A percentile compares a stretch with the other conserved stretches of the same genome.
Conservation (phyloP, 2,797 vertebrate genomes). For the Chrysocyon brachyurus region DNA sequence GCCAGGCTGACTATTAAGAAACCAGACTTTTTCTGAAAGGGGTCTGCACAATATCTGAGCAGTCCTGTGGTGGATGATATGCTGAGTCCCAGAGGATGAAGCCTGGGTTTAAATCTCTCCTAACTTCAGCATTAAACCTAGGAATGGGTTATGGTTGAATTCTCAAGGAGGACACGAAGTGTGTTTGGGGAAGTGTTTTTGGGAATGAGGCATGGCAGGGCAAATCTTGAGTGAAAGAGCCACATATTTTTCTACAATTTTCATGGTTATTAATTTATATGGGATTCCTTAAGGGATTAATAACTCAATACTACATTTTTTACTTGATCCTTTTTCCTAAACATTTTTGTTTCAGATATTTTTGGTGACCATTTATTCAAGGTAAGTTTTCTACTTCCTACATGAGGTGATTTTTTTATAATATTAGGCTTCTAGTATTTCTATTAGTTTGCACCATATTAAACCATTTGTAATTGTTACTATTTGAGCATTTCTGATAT, state of each 20-base stretch:
- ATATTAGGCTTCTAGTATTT: not conserved
- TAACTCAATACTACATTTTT: constrained; percentile 6
- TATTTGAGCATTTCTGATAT: not conserved
- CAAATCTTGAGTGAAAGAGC: not conserved
- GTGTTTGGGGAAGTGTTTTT: not conserved
- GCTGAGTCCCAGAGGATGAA: not conserved
- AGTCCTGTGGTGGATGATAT: not conserved
- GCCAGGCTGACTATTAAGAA: not conserved
- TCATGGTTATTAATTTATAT: constrained; percentile 7
- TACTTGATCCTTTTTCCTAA: constrained; percentile 37
- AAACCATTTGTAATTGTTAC: constrained; percentile 2
- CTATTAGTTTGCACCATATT: not conserved
- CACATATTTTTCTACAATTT: not conserved
- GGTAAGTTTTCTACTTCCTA: constrained; percentile 71
- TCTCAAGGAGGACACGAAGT: not conserved
- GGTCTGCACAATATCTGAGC: not conserved
- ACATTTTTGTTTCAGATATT: constrained; percentile 77
- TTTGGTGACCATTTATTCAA: fast-evolving
- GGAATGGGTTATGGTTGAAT: not conserved
- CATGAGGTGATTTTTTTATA: not conserved
- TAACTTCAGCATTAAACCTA: not conserved
- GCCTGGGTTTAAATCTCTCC: not conserved
- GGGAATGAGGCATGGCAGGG: not conserved
- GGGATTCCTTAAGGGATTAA: not conserved
- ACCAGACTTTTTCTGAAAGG: not conserved